Evolutionary conservation across 2,888 invertebrate genomes (phyloP), one percentile per base, ranked within the genome.

Genomic region (Ectropis crepuscularia): DNA sequence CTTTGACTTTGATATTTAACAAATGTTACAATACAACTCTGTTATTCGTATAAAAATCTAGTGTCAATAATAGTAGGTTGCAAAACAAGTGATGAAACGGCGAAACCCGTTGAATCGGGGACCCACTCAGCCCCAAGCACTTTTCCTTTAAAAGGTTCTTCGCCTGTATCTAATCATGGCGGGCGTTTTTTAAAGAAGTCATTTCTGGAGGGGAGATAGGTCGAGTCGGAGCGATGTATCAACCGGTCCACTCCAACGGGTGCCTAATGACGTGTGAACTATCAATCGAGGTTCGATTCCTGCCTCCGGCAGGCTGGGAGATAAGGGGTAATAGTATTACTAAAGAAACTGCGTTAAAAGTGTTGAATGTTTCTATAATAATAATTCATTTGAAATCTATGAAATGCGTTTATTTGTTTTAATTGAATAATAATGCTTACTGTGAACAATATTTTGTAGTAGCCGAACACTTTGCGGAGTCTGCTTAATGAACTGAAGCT

Each of bases 181-280:
- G 5, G 42, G 59, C 41, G 45, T 57, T 58, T 68, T 69, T 57
- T 63, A 47, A 64, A 53, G 46, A 59, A 66, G 53, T 61, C 61
- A 65, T 65, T 63, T 68, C 67, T 71, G 70, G 73, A 75, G 75
- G 73, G 77, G 77, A 78, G 79, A 74, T 78, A 73, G 71, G 73
- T 70, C 57, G 65, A 71, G 73, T 70, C 57, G 65, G 66, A 68
- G 58, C 59, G 74, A 79, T 79, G 79, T 74, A 79, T 77, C 74
- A 72, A 74, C 70, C 68, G 71, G 72, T 71, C 73, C 74, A 71
- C 73, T 64, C 69, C 71, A 74, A 67, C 71, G 73, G 72, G 72
- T 75, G 81, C 74, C 72, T 81, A 83, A 83, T 83, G 83, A 78
- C 65, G 78, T 79, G 83, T 82, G 80, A 83, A 83, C 77, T 80